Conservation (phyloP, 2,113 vertebrate genomes). For the Stegostoma tigrinum region DNA sequence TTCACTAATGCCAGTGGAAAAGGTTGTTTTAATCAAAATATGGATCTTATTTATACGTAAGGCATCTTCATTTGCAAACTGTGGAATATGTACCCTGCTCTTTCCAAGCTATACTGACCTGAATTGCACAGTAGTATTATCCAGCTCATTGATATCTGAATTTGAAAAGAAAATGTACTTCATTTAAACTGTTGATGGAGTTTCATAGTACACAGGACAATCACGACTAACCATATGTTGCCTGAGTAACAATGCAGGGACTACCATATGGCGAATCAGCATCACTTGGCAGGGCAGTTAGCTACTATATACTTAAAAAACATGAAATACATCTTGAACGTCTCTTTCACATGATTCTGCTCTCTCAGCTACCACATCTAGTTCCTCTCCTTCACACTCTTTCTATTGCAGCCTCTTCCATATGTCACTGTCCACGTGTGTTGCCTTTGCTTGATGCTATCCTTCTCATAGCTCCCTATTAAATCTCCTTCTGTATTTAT, state of each 20-base stretch:
- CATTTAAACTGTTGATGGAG: neutral
- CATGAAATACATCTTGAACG: neutral
- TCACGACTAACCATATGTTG: neutral
- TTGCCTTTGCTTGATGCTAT: neutral
- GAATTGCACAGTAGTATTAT: neutral
- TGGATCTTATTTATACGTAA: neutral
- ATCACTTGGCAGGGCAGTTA: neutral
- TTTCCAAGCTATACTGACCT: neutral
- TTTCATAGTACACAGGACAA: neutral
- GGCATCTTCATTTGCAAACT: neutral
- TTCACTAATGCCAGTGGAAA: neutral
- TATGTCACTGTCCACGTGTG: neutral
- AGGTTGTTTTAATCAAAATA: neutral
- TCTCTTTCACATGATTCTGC: neutral
- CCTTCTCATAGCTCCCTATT: neutral
- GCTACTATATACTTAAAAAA: neutral
- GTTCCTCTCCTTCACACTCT: neutral
- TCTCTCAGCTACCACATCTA: neutral
- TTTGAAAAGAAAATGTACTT: neutral
- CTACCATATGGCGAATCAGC: neutral
- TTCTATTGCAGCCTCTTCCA: neutral
- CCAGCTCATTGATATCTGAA: neutral
- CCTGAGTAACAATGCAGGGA: neutral
- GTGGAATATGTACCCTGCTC: neutral
- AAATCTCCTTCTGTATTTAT: neutral